A percentile compares a stretch with the other conserved stretches of the same genome.
These are phyloP conservation scores for Cynocephalus volans DNA, from an alignment of 2,113 vertebrate species.

Conservation along the genomic window DNA sequence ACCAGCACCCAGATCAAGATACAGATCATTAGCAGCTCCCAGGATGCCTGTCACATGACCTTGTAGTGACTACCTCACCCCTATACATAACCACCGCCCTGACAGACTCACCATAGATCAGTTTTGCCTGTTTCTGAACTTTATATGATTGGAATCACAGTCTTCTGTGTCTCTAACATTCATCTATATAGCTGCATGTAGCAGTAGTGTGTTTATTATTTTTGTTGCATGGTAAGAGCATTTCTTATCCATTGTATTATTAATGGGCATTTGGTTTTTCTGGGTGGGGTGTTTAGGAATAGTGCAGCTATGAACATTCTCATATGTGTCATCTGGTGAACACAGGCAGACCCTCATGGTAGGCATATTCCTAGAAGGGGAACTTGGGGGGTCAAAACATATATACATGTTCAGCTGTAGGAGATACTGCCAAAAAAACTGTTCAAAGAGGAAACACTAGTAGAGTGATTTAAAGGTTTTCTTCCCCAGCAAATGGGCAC, in stretches of 20 bases:
- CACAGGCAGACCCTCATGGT: background rate
- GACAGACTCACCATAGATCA: background rate
- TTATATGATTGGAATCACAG: background rate
- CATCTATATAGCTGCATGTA: fast-evolving
- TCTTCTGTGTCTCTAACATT: background rate
- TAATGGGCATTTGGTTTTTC: background rate
- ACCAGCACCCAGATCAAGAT: background rate
- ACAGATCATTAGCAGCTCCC: background rate
- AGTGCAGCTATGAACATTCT: background rate
- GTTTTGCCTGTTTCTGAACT: background rate
- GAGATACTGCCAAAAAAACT: background rate
- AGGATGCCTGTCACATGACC: background rate
- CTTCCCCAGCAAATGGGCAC: background rate
- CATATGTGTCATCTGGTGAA: background rate
- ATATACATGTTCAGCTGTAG: background rate
- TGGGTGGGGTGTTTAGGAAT: background rate
- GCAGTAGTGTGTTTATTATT: background rate
- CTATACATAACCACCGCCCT: background rate
- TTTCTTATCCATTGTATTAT: background rate
- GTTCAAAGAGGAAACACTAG: constrained; percentile 6
- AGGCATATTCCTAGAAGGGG: background rate
- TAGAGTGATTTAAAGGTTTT: background rate
- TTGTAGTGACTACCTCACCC: too few species aligned
- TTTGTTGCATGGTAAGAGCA: background rate
- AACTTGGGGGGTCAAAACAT: background rate